Percentiles rank a stretch among this genome's conserved stretches.
phyloP scores from a whole-genome alignment of 2,888 invertebrate genomes.

The Erebia aethiops region DNA sequence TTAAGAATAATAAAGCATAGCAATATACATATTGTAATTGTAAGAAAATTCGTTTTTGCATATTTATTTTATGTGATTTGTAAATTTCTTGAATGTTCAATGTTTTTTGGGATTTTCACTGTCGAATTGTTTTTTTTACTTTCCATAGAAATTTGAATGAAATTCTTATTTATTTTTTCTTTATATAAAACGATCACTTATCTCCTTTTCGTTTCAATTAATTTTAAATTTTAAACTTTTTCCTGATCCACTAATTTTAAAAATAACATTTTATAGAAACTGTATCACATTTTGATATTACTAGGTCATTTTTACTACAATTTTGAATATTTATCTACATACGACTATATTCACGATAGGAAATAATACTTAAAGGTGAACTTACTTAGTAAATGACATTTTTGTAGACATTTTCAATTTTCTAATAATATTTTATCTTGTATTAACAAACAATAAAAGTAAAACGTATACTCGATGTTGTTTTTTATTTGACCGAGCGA shows the following conservation, averaged over 20 bases:
- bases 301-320: background rate
- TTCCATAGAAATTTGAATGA: no score
- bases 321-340: constrained; percentile 1
- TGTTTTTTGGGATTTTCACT: no score
- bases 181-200: no score
- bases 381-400: constrained; percentile 15
- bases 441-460: constrained; percentile 36
- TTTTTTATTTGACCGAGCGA: no score
- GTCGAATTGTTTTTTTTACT: no score
- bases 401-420: constrained; percentile 39
- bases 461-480: constrained; percentile 31
- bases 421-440: constrained; percentile 35
- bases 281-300: constrained; percentile 4
- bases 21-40: background rate
- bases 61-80: background rate
- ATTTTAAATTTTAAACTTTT: no score
- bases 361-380: background rate
- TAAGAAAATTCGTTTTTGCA: background rate
- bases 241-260: no score
- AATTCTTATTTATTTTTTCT: no score
- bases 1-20: background rate
- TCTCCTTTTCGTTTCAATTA: no score
- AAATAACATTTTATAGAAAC: constrained; percentile 6
- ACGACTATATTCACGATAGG: constrained; percentile 13
- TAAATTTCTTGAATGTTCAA: no score